phyloP scores from a whole-genome alignment of 1,140 invertebrate genomes.

The Cyclargus thomasi region DNA sequence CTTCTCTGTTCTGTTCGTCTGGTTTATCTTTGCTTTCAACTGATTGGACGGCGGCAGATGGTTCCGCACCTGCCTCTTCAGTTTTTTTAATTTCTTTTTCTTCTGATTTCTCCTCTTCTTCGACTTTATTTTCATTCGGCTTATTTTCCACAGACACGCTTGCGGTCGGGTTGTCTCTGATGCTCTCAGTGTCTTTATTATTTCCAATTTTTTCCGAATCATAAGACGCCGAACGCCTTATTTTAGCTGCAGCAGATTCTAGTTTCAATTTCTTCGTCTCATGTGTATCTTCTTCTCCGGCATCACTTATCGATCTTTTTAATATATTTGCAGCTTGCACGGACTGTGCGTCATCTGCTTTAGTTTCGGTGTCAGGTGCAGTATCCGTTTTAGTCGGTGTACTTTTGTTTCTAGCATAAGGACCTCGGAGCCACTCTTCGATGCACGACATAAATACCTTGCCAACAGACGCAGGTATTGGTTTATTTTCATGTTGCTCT shows the following conservation, averaged over 20 bases:
- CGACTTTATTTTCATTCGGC: conserved; percentile 15
- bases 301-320: conserved; percentile 63
- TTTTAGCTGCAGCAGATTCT: conserved; percentile 67
- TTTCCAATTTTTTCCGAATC: conserved; percentile 48
- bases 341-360: conserved; percentile 38
- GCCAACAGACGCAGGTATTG: conserved; percentile 60
- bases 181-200: conserved; percentile 1
- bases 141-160: neutral
- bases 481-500: conserved; percentile 79
- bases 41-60: neutral
- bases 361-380: conserved; percentile 36
- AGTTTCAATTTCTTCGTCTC: conserved; percentile 59
- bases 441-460: conserved; percentile 64
- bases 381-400: conserved; percentile 31
- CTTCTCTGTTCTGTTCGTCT: conserved; percentile 26
- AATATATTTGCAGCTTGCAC: conserved; percentile 62
- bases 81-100: conserved; percentile 20
- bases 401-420: conserved; percentile 50
- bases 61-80: conserved; percentile 22
- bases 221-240: conserved; percentile 60
- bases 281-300: conserved; percentile 57
- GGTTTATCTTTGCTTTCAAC: conserved; percentile 6
- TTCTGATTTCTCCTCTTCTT: conserved; percentile 21
- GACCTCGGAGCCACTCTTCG: conserved; percentile 59
- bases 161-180: neutral